Evolutionary conservation across 2,113 vertebrate genomes (phyloP), one percentile per base, ranked within the genome.

Genomic region (Chiloscyllium plagiosum): DNA sequence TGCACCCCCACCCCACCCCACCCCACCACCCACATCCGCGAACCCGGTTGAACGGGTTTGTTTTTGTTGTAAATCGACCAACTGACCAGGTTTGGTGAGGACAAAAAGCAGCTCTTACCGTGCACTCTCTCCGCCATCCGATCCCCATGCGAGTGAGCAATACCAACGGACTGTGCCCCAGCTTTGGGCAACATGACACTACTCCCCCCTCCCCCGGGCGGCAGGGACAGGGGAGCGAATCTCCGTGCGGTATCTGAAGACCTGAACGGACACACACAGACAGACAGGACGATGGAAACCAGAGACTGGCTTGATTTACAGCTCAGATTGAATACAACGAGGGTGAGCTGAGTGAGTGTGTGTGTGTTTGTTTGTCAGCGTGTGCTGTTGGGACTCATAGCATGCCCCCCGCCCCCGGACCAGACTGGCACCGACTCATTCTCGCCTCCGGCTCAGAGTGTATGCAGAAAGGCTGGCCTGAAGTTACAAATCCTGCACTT

Each of bases 181-280:
- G 98, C 98, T 99, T 99, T 99, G 97, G 99, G 99, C 97, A 99
- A 98, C 99, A 99, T 99, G 98, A 98, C 99, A 98, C 98, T 98
- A 97, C 98, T 96, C 97, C 98, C 97, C 42, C 42, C 42, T 47
- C 42, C 42, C 56, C 56, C 56, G 56, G 56, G 56, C 56, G 56
- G 56, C 56, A 8, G 56, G 56, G 56, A 0, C 10, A 8, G 56
- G 97, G 92, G 4, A 33, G 68, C 66, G 17, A 61, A 61, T 8
- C 92, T 94, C n/a, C 96, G 97, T 98, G 97, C 97, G 97, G 98
- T 97, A 97, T 97, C 97, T 97, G 96, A 80, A 47, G 95, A 95
- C 76, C 76, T 85, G 95, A 68, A 72, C 76, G 70, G 95, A n/a
- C 76, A 56, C 52, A 56, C 52, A 56, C 56, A 61, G 5, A 93